Conservation (phyloP, 2,113 vertebrate genomes). For the Mus pahari region DNA sequence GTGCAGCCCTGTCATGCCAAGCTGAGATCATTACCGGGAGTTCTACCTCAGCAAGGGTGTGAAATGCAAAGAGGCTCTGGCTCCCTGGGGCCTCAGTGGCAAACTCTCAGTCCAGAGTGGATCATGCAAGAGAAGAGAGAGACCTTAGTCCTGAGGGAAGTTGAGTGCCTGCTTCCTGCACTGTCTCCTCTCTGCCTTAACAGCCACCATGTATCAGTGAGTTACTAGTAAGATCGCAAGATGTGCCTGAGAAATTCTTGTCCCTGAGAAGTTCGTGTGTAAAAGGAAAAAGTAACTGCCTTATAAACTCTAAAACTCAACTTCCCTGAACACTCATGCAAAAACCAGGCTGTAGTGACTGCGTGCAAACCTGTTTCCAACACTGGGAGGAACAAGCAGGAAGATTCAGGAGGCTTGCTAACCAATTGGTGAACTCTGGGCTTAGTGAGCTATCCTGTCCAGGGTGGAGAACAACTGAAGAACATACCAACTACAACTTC, state of each 20-base stretch:
- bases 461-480: neutral
- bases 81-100: neutral
- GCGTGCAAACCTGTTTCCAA: neutral
- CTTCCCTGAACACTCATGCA: too few relatives aligned
- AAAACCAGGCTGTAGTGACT: too few relatives aligned
- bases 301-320: neutral
- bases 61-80: neutral
- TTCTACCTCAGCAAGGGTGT: neutral
- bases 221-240: neutral
- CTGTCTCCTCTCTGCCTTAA: neutral
- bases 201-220: too few relatives aligned
- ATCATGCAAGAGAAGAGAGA: neutral
- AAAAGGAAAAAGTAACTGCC: neutral
- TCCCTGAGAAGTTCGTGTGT: neutral
- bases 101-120: neutral
- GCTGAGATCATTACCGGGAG: neutral
- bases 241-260: too few relatives aligned
- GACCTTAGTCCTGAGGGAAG: neutral
- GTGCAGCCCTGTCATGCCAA: neutral
- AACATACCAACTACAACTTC: neutral
- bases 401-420: neutral
- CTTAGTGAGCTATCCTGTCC: neutral
- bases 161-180: neutral
- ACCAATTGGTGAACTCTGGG: neutral
- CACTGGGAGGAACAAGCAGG: too few relatives aligned